These are phyloP conservation scores for Sus cebifrons DNA, from an alignment of 2,797 vertebrate genomes.

Conservation along the genomic window DNA sequence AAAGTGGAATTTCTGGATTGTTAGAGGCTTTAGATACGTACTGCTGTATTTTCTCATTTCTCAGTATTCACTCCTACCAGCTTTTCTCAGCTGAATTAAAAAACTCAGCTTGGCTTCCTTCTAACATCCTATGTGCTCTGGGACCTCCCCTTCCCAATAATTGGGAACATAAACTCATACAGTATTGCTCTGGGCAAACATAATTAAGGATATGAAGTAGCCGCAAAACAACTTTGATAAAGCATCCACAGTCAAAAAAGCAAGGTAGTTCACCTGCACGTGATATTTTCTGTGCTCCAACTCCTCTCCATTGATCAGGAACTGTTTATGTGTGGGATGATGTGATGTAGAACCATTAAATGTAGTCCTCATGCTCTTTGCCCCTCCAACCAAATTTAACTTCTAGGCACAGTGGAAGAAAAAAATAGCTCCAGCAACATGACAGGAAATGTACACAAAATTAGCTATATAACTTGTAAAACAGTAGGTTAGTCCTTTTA, in stretches of 20 bases:
- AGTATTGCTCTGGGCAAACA: slow-evolving; percentile 3
- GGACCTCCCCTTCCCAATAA: background rate
- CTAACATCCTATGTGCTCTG: background rate
- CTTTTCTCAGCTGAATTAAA: slow-evolving; percentile 17
- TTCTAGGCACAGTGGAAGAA: background rate
- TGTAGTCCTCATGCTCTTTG: background rate
- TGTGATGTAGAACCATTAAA: background rate
- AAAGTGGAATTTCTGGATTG: slow-evolving; percentile 19
- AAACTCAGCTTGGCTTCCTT: slow-evolving; percentile 19
- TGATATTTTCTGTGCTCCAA: background rate
- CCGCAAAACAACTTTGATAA: slow-evolving; percentile 1
- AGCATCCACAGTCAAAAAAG: background rate
- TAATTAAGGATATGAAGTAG: slow-evolving; percentile 52
- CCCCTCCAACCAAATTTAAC: background rate
- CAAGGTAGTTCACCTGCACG: background rate
- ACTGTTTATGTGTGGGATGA: background rate
- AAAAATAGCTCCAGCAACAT: background rate
- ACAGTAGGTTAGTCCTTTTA: background rate
- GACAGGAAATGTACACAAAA: slow-evolving; percentile 4
- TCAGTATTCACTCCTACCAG: background rate
- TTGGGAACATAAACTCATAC: slow-evolving; percentile 1
- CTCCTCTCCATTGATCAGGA: background rate
- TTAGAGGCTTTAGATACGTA: background rate
- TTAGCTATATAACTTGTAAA: slow-evolving; percentile 13
- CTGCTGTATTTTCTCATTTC: slow-evolving; percentile 21